These are phyloP conservation scores for Rhinichthys klamathensis DNA, from an alignment of 2,113 vertebrate species.

Conservation along the genomic window DNA sequence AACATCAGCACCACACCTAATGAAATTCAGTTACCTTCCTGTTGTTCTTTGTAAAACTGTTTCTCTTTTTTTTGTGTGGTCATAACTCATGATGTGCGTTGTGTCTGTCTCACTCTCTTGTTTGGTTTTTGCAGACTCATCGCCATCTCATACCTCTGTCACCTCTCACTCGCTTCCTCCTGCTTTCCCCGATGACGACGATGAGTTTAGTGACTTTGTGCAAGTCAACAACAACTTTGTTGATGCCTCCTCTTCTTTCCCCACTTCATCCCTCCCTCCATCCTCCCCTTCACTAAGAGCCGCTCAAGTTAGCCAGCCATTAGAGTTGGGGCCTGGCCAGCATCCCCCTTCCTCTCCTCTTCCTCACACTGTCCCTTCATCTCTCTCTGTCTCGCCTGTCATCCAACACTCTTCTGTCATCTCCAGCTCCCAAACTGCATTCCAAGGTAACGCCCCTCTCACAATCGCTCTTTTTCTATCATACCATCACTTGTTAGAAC, in stretches of 20 bases:
- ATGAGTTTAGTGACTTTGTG: constrained; percentile 98
- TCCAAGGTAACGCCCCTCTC: constrained; percentile 76
- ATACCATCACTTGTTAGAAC: constrained; percentile 45
- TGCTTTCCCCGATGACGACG: constrained; percentile 85
- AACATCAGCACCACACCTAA: not conserved
- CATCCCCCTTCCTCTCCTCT: constrained; percentile 57
- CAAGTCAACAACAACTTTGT: constrained; percentile 89
- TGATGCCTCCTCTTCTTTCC: constrained; percentile 73
- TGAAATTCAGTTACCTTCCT: not conserved
- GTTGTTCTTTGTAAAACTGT: constrained; percentile 18
- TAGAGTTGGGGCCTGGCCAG: constrained; percentile 53
- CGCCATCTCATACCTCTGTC: constrained; percentile 88
- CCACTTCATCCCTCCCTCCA: constrained; percentile 70
- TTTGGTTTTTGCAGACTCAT: constrained; percentile 90
- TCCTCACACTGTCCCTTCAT: constrained; percentile 65
- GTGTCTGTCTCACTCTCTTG: constrained; percentile 50
- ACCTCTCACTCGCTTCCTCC: constrained; percentile 82
- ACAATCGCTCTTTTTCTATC: constrained; percentile 59
- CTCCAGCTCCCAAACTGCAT: constrained; percentile 81
- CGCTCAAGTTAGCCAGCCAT: constrained; percentile 62
- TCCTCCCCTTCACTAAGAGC: constrained; percentile 73
- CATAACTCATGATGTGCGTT: constrained; percentile 19
- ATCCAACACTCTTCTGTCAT: constrained; percentile 78
- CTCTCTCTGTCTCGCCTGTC: constrained; percentile 72
- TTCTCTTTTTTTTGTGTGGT: constrained; percentile 11